phyloP scores from a whole-genome alignment of 1,140 invertebrate species.

The Phortica variegata region DNA sequence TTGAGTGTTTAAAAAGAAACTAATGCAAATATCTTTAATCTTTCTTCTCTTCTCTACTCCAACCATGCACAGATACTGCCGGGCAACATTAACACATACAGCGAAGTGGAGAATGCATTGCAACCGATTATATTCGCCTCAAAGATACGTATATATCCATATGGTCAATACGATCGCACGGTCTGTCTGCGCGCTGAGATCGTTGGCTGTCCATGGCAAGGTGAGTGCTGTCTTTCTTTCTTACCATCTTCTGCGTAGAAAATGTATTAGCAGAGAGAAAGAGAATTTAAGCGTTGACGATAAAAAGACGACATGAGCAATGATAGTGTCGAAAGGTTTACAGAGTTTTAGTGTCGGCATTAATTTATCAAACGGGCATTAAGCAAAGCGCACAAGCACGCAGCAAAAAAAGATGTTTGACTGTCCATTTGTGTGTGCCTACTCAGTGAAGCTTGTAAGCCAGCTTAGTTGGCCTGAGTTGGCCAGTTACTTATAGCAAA shows the following conservation, averaged over 20 bases:
- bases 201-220: constrained; percentile 83
- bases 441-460: constrained; percentile 2
- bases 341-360: constrained; percentile 48
- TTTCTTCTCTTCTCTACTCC: background rate
- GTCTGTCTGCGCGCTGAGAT: constrained; percentile 92
- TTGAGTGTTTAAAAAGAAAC: no score
- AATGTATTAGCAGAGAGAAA: background rate
- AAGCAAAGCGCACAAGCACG: constrained; percentile 2
- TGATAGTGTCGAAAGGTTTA: constrained; percentile 43
- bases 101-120: constrained; percentile 73
- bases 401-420: background rate
- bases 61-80: constrained; percentile 79
- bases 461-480: background rate
- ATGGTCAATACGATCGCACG: constrained; percentile 81
- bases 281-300: constrained; percentile 28
- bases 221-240: constrained; percentile 63
- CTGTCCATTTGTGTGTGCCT: background rate
- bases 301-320: constrained; percentile 38
- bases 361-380: constrained; percentile 35
- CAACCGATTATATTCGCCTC: constrained; percentile 84
- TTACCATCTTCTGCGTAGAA: background rate
- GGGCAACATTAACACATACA: constrained; percentile 86
- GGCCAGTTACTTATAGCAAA: background rate
- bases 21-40: no score
- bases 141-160: constrained; percentile 85